These are phyloP conservation scores for Mesocentrotus franciscanus DNA, from an alignment of 53 echinoderm and acorn worm species.

Conservation along the genomic window DNA sequence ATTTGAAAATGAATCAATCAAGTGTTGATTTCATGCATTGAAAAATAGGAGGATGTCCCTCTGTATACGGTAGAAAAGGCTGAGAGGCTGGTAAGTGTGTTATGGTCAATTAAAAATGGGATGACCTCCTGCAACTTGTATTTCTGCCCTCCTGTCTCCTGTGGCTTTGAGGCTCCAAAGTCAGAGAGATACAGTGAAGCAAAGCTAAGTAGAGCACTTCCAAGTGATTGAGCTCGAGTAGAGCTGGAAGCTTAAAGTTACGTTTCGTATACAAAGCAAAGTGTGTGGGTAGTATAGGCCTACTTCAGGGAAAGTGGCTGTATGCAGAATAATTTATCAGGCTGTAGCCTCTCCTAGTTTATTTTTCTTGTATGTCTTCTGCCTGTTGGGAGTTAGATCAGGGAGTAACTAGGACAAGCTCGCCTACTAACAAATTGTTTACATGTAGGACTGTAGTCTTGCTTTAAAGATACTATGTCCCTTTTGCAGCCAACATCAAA, in stretches of 20 bases:
- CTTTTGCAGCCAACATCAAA: no score
- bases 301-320: not conserved
- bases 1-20: not conserved
- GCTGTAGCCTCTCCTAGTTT: not conserved
- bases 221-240: conserved; percentile 8
- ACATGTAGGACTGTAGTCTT: not conserved
- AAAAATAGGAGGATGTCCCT: not conserved
- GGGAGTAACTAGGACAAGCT: no score
- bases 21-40: not conserved
- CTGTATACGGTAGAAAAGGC: not conserved
- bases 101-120: conserved; percentile 36
- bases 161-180: not conserved
- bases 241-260: conserved; percentile 29
- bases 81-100: conserved; percentile 9
- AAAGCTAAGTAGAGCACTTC: conserved; percentile 42
- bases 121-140: conserved; percentile 34
- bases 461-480: no score
- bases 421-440: not conserved
- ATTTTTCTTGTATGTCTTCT: not conserved
- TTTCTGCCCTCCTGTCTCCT: conserved; percentile 18
- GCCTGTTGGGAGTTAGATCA: not conserved
- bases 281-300: conserved; percentile 8
- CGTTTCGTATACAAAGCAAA: not conserved
- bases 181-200: conserved; percentile 25
- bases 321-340: not conserved